Percentiles rank a stretch among this genome's conserved stretches.
These are phyloP conservation scores for Aphelenchoides avenae DNA, from an alignment of 1,140 invertebrate species.

Conservation along the genomic window DNA sequence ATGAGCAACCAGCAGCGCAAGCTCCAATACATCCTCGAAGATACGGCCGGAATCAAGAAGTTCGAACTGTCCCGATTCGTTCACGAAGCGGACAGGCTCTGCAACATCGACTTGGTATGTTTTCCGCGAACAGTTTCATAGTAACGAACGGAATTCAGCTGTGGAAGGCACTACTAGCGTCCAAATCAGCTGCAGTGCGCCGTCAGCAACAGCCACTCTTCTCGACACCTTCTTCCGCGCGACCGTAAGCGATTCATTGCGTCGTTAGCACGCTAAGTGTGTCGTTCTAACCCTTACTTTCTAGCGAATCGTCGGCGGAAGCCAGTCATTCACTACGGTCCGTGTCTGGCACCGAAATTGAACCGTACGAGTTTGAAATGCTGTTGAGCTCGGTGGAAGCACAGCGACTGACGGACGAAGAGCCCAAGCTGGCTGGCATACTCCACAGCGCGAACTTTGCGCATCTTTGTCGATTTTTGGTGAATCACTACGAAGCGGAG, in stretches of 20 bases:
- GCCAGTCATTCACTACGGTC: too few relatives aligned
- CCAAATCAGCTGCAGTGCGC: slow-evolving; percentile 18
- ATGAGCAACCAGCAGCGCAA: slow-evolving; percentile 34
- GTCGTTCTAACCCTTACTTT: slow-evolving; percentile 3
- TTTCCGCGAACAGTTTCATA: slow-evolving; percentile 5
- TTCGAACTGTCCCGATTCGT: slow-evolving; percentile 26
- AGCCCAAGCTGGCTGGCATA: slow-evolving; percentile 17
- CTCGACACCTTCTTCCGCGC: slow-evolving; percentile 21
- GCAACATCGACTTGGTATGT: slow-evolving; percentile 35
- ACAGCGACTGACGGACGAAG: slow-evolving; percentile 31
- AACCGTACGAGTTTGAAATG: slow-evolving; percentile 36
- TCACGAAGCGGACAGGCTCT: slow-evolving; percentile 42
- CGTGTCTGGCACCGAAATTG: too few relatives aligned
- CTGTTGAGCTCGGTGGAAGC: slow-evolving; percentile 20
- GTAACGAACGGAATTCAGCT: slow-evolving; percentile 27
- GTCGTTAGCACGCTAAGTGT: too few relatives aligned
- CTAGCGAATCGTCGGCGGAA: slow-evolving; percentile 9
- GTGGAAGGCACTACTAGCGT: slow-evolving; percentile 39
- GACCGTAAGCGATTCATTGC: slow-evolving; percentile 7
- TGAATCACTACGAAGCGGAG: slow-evolving; percentile 41
- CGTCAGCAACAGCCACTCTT: slow-evolving; percentile 27
- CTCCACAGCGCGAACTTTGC: slow-evolving; percentile 23
- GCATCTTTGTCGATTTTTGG: slow-evolving; percentile 27
- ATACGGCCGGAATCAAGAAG: slow-evolving; percentile 29
- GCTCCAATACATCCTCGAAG: slow-evolving; percentile 45